A percentile compares a stretch with the other conserved stretches of the same genome.
Conservation (phyloP, 2,888 invertebrate genomes). For the Polietes domitor region DNA sequence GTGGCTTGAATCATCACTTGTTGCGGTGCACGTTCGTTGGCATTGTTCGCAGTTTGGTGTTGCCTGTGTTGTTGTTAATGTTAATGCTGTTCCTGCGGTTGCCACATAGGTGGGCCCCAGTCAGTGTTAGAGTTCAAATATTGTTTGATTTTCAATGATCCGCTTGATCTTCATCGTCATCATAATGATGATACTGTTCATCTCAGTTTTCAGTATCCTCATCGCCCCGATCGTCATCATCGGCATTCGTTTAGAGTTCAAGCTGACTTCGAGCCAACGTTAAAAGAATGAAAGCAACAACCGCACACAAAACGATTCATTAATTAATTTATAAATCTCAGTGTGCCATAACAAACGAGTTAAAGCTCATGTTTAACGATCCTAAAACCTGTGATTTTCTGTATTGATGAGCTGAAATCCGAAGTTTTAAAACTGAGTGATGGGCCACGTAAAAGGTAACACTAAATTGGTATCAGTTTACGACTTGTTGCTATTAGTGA, state of each 20-base stretch:
- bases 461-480: not conserved
- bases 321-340: conserved; percentile 54
- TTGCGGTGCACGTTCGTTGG: not conserved
- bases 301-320: conserved; percentile 42
- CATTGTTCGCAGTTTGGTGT: conserved; percentile 2
- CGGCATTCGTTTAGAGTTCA: not conserved
- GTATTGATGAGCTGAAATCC: not conserved
- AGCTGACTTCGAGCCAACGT: conserved; percentile 46
- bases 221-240: not conserved
- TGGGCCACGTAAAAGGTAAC: not conserved
- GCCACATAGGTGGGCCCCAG: conserved; percentile 64
- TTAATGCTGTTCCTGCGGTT: conserved; percentile 47
- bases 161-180: conserved; percentile 47
- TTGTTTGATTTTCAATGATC: conserved; percentile 60
- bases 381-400: not conserved
- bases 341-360: conserved; percentile 39
- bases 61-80: conserved; percentile 33
- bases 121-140: conserved; percentile 65
- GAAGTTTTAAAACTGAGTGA: not conserved
- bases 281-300: conserved; percentile 28
- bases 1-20: conserved; percentile 30
- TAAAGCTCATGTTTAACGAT: conserved; percentile 3
- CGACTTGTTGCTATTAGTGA: conserved; percentile 12
- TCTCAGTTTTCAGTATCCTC: not conserved
- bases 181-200: conserved; percentile 15